Base-by-base conservation (phyloP, 2,888 invertebrate species). In the Leucophora obtusa region DNA sequence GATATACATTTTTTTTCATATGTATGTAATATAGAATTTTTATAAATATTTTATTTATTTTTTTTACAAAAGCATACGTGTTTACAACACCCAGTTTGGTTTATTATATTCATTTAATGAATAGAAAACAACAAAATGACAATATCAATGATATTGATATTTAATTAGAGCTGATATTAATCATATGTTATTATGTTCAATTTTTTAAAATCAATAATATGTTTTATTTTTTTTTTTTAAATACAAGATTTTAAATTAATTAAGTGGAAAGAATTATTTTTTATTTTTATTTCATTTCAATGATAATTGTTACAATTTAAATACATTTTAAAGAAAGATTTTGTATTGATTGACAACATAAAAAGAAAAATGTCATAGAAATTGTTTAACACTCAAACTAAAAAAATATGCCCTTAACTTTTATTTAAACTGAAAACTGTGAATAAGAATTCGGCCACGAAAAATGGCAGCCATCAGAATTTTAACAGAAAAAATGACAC, bases 71-170 rank as follows among this genome's bases (percentile, higher is more conserved):
- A 65, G 50, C 43, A 33, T 65, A 68, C 71, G 66, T 71, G 60
- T 75, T 75, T 68, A 66, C 68, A 71, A 63, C 72, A 72, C 76
- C 71, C 66, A 76, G 53, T 65, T 71, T 58, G 1, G n/a, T 47
- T 47, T 35, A 9, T 58, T 51, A 10, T 58, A 60, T 56, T 43
- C 53, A 1, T 59, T 15, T n/a, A 54, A 7, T 17, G 28, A 35
- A 47, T 17, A 17, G 9, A 58, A 33, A 35, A 63, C 33, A 18
- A 17, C 35, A 68, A 38, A 33, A 47, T 62, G 33, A 54, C 54
- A 53, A 56, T 51, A 28, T 65, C 59, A 71, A 70, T 77, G 71
- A 17, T 65, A 74, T 50, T 73, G 60, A 62, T 54, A 54, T 59
- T 50, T 56, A 62, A 71, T 66, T 60, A 62, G 62, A 56, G 38